phyloP scores from a whole-genome alignment of 37 sponge, comb jelly and placozoan species.

The Amphimedon queenslandica region DNA sequence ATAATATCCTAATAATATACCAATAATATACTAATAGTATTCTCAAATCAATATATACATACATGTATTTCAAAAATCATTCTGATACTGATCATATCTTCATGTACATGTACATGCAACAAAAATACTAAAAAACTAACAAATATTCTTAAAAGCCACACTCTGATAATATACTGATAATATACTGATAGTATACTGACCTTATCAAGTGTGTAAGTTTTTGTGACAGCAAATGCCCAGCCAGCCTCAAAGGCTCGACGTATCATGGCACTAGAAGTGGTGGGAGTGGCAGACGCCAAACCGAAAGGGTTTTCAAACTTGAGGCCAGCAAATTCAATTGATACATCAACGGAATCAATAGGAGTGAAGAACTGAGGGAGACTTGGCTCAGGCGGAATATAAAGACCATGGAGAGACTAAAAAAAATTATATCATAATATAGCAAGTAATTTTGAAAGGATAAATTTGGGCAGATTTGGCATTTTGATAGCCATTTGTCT shows the following conservation, averaged over 20 bases:
- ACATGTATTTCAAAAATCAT: no score
- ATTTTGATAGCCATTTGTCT: not conserved
- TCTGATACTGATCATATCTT: no score
- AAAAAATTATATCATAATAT: not conserved
- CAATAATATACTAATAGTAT: no score
- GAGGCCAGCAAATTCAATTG: conserved; percentile 79
- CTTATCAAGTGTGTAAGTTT: conserved; percentile 89
- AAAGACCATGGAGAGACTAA: conserved; percentile 90
- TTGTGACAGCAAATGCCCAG: conserved; percentile 94
- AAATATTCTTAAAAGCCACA: no score
- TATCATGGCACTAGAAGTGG: conserved; percentile 93
- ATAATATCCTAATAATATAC: conserved; percentile 69
- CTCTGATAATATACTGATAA: no score
- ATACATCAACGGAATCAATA: conserved; percentile 80
- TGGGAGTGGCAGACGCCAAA: conserved; percentile 92
- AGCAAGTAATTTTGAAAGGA: no score
- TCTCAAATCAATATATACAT: no score
- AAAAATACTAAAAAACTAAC: no score
- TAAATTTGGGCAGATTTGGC: no score
- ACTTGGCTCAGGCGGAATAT: conserved; percentile 56
- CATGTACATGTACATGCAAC: no score
- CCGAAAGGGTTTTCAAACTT: conserved; percentile 94
- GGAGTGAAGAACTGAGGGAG: conserved; percentile 95
- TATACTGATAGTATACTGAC: no score
- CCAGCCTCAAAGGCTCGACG: conserved; percentile 87